Conservation (phyloP, 2,888 invertebrate genomes). For the Acleris literana region DNA sequence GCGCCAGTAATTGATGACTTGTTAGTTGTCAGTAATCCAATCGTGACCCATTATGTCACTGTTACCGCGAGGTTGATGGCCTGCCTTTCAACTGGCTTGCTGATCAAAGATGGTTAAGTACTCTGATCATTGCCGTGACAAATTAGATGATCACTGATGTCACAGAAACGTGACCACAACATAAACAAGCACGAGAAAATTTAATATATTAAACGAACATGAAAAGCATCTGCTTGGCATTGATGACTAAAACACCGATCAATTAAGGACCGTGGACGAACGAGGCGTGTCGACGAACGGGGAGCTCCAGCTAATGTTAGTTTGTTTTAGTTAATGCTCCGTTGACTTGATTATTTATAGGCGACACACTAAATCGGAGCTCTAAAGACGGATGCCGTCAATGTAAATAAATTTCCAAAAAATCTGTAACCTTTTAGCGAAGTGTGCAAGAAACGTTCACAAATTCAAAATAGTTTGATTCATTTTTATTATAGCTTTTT, state of each 20-base stretch:
- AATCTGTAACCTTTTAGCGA: neutral
- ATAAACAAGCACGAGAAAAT: conserved; percentile 5
- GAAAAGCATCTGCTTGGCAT: conserved; percentile 24
- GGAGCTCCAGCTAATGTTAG: conserved; percentile 51
- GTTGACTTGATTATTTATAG: conserved; percentile 66
- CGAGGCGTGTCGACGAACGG: conserved; percentile 51
- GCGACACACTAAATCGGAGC: conserved; percentile 48
- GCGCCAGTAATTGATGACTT: conserved; percentile 58
- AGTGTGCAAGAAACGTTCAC: no score
- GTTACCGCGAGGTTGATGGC: conserved; percentile 53
- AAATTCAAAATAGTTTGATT: no score
- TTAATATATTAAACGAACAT: conserved; percentile 12
- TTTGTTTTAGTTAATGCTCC: conserved; percentile 62
- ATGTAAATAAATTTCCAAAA: conserved; percentile 6
- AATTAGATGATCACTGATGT: conserved; percentile 17
- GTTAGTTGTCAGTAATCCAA: conserved; percentile 63
- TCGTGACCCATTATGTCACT: conserved; percentile 63
- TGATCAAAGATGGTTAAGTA: conserved; percentile 30
- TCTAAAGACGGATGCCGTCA: conserved; percentile 44
- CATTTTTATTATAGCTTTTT: no score
- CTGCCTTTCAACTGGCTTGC: conserved; percentile 50
- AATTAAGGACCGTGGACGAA: conserved; percentile 47
- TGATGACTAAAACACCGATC: conserved; percentile 32
- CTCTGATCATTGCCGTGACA: conserved; percentile 41
- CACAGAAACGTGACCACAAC: conserved; percentile 7